phyloP scores from a whole-genome alignment of 1,140 invertebrate genomes.

The Ditylenchus dipsaci region DNA sequence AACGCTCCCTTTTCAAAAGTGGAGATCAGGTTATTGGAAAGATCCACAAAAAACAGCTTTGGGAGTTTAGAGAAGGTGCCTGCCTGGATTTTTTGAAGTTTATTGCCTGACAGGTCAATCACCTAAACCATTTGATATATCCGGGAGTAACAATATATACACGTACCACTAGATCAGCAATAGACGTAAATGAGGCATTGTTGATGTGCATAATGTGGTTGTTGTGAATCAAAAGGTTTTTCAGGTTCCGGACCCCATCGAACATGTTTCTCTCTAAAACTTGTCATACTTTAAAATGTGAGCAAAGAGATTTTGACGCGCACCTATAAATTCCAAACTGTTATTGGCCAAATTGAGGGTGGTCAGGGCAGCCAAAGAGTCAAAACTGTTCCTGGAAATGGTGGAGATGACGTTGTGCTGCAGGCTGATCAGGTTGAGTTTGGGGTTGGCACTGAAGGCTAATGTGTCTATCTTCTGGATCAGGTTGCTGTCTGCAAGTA shows the following conservation, averaged over 20 bases:
- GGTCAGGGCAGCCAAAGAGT: slow-evolving; percentile 40
- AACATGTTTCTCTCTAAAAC: slow-evolving; percentile 54
- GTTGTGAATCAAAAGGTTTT: slow-evolving; percentile 47
- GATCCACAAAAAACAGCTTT: slow-evolving; percentile 49
- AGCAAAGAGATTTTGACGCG: background rate
- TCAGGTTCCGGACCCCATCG: slow-evolving; percentile 57
- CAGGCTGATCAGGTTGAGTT: slow-evolving; percentile 43
- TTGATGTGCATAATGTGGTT: slow-evolving; percentile 50
- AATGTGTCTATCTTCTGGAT: slow-evolving; percentile 50
- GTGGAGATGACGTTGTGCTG: slow-evolving; percentile 48
- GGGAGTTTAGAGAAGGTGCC: slow-evolving; percentile 42
- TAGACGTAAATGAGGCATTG: slow-evolving; percentile 41
- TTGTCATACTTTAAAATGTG: background rate
- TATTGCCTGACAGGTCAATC: slow-evolving; percentile 47
- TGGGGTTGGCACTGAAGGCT: slow-evolving; percentile 50
- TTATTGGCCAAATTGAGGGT: slow-evolving; percentile 50
- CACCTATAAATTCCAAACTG: slow-evolving; percentile 8
- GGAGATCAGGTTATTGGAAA: slow-evolving; percentile 44
- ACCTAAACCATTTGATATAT: too few relatives aligned
- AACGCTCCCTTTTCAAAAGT: slow-evolving; percentile 48
- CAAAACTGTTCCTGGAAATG: slow-evolving; percentile 52
- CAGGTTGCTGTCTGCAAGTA: slow-evolving; percentile 42
- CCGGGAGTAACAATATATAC: too few relatives aligned
- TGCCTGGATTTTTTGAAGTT: slow-evolving; percentile 26
- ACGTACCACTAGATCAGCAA: slow-evolving; percentile 31